Conservation (phyloP, 2,797 vertebrate genomes). For the Clarias laeviceps region DNA sequence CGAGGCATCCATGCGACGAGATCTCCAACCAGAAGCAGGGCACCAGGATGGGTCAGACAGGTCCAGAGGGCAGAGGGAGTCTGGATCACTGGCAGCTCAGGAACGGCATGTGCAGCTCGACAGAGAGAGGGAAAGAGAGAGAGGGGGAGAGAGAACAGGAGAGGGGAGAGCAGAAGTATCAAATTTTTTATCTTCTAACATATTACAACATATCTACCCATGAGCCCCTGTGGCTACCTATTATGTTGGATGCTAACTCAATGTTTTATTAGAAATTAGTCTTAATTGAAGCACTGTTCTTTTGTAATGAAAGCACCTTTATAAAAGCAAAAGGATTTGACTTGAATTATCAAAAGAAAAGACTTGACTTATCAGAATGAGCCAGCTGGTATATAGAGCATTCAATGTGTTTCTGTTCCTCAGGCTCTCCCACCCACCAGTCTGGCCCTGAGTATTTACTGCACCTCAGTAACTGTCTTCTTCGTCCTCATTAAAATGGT, state of each 20-base stretch:
- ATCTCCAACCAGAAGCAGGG: too few species aligned
- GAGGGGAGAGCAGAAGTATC: too few species aligned
- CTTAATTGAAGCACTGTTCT: background rate
- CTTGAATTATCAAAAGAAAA: too few species aligned
- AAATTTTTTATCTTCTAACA: background rate
- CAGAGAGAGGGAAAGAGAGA: too few species aligned
- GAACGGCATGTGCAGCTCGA: too few species aligned
- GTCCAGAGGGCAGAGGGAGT: too few species aligned
- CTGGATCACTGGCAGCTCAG: too few species aligned
- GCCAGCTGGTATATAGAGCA: background rate
- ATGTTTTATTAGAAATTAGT: background rate
- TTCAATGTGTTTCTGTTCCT: conserved; percentile 28
- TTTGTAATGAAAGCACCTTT: background rate
- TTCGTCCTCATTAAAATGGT: conserved; percentile 91
- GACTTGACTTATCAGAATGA: background rate
- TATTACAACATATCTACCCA: background rate
- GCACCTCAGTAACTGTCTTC: conserved; percentile 85
- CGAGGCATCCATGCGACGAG: too few species aligned
- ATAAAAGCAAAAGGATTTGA: background rate
- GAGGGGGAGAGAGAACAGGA: too few species aligned
- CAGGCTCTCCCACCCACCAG: conserved; percentile 90
- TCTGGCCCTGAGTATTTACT: conserved; percentile 90
- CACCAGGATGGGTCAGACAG: too few species aligned
- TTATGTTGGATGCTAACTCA: background rate
- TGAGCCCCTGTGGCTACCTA: background rate